Conservation (phyloP, 2,888 invertebrate species). For the Colostygia pectinataria region DNA sequence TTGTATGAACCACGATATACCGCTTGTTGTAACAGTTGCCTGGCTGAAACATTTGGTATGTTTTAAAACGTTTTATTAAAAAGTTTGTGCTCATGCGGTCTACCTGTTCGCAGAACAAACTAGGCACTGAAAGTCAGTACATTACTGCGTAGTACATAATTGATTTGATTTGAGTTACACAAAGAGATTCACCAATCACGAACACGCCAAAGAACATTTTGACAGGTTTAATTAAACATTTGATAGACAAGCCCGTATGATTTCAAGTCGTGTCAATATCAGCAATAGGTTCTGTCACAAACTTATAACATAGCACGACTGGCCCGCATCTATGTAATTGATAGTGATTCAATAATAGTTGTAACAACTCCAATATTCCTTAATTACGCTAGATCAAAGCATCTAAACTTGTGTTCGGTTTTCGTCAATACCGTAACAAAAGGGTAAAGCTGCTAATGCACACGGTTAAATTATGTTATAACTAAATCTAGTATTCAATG, state of each 20-base stretch:
- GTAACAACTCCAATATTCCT: not conserved
- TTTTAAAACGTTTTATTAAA: too few relatives aligned
- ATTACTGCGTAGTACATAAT: too few relatives aligned
- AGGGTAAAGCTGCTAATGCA: too few relatives aligned
- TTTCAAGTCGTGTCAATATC: slow-evolving; percentile 16
- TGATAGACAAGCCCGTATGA: slow-evolving; percentile 56
- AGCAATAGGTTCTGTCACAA: not conserved
- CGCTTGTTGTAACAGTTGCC: slow-evolving; percentile 9
- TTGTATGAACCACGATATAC: slow-evolving; percentile 19
- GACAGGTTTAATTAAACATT: slow-evolving; percentile 13
- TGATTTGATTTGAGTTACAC: too few relatives aligned
- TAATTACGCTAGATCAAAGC: not conserved
- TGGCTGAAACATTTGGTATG: not conserved
- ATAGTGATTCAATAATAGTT: slow-evolving; percentile 18
- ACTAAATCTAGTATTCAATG: too few relatives aligned
- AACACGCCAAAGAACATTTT: slow-evolving; percentile 5
- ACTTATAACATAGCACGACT: slow-evolving; percentile 27
- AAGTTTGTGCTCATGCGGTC: too few relatives aligned
- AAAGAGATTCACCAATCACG: too few relatives aligned
- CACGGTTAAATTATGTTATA: too few relatives aligned
- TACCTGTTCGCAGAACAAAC: too few relatives aligned
- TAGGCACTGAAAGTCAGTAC: too few relatives aligned
- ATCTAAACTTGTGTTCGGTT: not conserved
- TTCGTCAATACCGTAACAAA: not conserved
- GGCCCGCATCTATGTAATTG: slow-evolving; percentile 42